Evolutionary conservation across 2,113 vertebrate genomes (phyloP).

Genomic region (Xenopus borealis): DNA sequence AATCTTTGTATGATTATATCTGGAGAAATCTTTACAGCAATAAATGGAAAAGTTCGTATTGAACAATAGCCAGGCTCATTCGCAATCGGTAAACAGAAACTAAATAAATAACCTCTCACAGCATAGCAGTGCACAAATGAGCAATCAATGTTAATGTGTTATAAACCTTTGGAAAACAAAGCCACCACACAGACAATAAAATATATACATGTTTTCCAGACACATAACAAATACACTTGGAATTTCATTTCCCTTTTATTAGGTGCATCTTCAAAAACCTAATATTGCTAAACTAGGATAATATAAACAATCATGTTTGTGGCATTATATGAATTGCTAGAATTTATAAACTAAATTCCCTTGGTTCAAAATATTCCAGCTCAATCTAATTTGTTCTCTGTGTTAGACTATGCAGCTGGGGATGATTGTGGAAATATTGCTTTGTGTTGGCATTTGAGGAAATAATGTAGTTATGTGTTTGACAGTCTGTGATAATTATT

Average conservation of each 20-base stretch:
- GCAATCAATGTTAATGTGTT: constrained; percentile 3
- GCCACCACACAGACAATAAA: not conserved
- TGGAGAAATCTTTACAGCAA: too few relatives aligned
- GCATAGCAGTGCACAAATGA: not conserved
- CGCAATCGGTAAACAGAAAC: not conserved
- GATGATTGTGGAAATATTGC: constrained; percentile 9
- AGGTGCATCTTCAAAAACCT: not conserved
- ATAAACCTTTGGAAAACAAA: not conserved
- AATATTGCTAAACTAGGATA: constrained; percentile 21
- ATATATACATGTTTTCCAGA: not conserved
- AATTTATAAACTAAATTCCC: constrained; percentile 22
- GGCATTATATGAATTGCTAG: not conserved
- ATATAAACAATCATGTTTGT: constrained; percentile 24
- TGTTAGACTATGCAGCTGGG: constrained; percentile 6
- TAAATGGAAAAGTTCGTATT: not conserved
- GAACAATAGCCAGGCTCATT: not conserved
- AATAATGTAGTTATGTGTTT: constrained; percentile 18
- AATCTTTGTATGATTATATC: too few relatives aligned
- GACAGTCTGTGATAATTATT: constrained; percentile 30
- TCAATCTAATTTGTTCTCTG: constrained; percentile 24
- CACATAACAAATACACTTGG: not conserved
- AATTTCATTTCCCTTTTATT: constrained; percentile 28
- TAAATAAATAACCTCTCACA: not conserved
- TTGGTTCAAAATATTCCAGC: constrained; percentile 10
- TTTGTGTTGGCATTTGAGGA: not conserved